phyloP scores from a whole-genome alignment of 2,797 vertebrate genomes.

The Lacerta agilis region DNA sequence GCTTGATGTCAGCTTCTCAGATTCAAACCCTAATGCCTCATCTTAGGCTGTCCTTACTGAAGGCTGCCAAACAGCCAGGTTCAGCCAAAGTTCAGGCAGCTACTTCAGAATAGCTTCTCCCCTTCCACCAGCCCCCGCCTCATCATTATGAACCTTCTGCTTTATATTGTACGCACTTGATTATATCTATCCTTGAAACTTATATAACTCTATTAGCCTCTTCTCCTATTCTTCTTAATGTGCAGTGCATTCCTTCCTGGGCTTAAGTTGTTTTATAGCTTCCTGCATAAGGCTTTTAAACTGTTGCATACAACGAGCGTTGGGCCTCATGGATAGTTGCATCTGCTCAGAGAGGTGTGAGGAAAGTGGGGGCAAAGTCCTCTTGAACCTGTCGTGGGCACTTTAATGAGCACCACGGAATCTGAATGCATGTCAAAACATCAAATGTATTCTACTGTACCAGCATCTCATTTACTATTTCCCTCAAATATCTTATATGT shows the following conservation, averaged over 20 bases:
- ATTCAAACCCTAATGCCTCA: conserved; percentile 91
- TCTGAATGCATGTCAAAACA: background rate
- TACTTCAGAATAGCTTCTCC: conserved; percentile 85
- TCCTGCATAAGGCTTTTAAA: conserved; percentile 69
- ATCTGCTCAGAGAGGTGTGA: conserved; percentile 18
- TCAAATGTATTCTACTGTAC: background rate
- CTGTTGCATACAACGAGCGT: conserved; percentile 56
- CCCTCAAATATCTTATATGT: background rate
- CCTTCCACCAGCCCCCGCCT: conserved; percentile 68
- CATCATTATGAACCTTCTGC: conserved; percentile 82
- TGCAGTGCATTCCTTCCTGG: conserved; percentile 73
- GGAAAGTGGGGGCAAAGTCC: background rate
- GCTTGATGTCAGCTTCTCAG: conserved; percentile 93
- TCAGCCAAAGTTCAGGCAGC: conserved; percentile 95
- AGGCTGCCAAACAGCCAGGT: conserved; percentile 87
- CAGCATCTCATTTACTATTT: background rate
- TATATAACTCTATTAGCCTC: conserved; percentile 84
- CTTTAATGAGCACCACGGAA: background rate
- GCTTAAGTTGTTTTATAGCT: conserved; percentile 71
- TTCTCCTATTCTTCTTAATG: conserved; percentile 76
- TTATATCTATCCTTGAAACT: conserved; percentile 82
- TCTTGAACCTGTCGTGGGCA: background rate
- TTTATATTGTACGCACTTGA: conserved; percentile 85
- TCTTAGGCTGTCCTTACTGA: conserved; percentile 85
- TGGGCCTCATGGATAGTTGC: conserved; percentile 32